phyloP scores from a whole-genome alignment of 2,797 vertebrate species.

The Molossus molossus region DNA sequence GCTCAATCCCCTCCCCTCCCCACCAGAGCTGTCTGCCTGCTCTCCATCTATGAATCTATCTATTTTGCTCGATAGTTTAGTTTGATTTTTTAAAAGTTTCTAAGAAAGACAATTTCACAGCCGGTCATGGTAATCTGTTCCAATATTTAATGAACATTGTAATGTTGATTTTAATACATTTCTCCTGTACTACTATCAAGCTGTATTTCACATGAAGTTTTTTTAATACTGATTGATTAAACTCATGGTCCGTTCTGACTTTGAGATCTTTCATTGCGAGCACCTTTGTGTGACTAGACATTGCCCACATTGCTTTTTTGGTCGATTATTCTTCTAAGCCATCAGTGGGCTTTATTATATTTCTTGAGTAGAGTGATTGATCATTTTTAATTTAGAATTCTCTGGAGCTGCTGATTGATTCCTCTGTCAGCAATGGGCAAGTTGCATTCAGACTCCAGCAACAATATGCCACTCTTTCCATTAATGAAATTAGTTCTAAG shows the following conservation, averaged over 20 bases:
- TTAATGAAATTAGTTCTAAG: slow-evolving; percentile 28
- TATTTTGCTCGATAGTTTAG: too few relatives aligned
- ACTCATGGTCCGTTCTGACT: slow-evolving; percentile 3
- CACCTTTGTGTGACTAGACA: slow-evolving; percentile 31
- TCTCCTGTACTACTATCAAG: not conserved
- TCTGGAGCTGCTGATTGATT: slow-evolving; percentile 60
- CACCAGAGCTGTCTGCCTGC: too few relatives aligned
- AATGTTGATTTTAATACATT: slow-evolving; percentile 36
- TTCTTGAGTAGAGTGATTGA: slow-evolving; percentile 41
- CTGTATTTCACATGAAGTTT: slow-evolving; percentile 17
- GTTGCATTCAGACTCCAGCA: slow-evolving; percentile 63
- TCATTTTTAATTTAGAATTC: slow-evolving; percentile 69
- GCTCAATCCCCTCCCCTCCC: too few relatives aligned
- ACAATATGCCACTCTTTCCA: slow-evolving; percentile 43
- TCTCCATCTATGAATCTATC: too few relatives aligned
- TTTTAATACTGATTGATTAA: slow-evolving; percentile 58
- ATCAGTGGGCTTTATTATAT: not conserved
- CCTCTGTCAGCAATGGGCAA: slow-evolving; percentile 30
- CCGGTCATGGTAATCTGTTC: slow-evolving; percentile 22
- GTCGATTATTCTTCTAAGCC: slow-evolving; percentile 33
- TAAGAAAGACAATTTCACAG: slow-evolving; percentile 25
- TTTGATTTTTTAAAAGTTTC: not conserved
- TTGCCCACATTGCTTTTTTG: not conserved
- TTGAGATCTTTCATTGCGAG: slow-evolving; percentile 9
- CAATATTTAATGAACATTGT: slow-evolving; percentile 19